Percentiles rank a stretch among this genome's conserved stretches.
phyloP scores from a whole-genome alignment of 1,140 invertebrate species.

The Pissodes strobi region DNA sequence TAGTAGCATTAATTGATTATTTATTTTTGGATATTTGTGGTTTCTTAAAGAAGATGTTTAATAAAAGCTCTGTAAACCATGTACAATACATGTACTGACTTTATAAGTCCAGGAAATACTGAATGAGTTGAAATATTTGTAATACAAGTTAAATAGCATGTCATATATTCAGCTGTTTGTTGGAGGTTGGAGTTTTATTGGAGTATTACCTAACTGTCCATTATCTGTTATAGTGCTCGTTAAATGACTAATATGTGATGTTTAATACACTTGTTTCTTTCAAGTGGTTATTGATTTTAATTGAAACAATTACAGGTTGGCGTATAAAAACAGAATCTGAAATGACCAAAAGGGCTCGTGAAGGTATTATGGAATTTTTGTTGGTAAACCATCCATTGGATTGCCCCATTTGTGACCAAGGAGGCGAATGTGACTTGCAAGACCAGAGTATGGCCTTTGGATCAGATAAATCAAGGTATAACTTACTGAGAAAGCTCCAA shows the following conservation, averaged over 20 bases:
- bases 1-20: neutral
- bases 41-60: too few species aligned
- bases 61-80: too few species aligned
- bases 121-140: neutral
- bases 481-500: neutral
- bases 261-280: neutral
- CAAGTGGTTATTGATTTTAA: neutral
- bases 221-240: neutral
- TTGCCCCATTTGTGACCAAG: conserved; percentile 99
- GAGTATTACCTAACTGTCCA: neutral
- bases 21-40: neutral
- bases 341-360: conserved; percentile 90
- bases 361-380: conserved; percentile 99
- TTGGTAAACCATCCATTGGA: conserved; percentile 98
- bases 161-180: too few species aligned
- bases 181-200: neutral
- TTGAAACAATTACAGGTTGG: conserved; percentile 59
- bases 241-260: too few species aligned
- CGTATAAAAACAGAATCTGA: conserved; percentile 97
- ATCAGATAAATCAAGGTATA: conserved; percentile 81
- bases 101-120: neutral
- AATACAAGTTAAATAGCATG: too few species aligned
- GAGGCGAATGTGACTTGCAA: conserved; percentile 98
- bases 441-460: conserved; percentile 99
- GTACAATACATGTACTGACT: neutral